Base-by-base conservation (phyloP, 2,797 vertebrate species). In the Fistularia tabacaria region DNA sequence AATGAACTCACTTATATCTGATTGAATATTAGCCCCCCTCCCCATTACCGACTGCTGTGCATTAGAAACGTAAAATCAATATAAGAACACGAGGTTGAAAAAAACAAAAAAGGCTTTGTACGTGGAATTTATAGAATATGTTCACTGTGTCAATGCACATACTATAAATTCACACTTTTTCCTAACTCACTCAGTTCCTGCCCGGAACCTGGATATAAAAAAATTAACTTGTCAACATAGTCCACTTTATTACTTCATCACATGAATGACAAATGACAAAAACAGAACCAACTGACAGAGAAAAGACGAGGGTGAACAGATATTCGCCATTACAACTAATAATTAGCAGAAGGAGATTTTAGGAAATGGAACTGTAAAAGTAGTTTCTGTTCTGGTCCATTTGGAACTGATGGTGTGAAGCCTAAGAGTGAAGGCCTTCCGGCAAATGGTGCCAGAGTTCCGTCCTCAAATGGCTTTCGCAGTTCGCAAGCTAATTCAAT, bases 221-320 rank as follows among this genome's bases (percentile, higher is more conserved):
- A 6, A 10, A 40, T 2, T 3, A 40, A 2, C 39, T 40, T 40
- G 8, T 40, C 10, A 40, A 40, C 51, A 68, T 73, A 59, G 63
- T 85, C 65, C 62, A 85, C 60, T 92, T 91, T 90, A 91, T 87
- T 91, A 62, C 74, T 25, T 25, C 25, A 25, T 25, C 25, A 25
- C 25, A 25, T 55, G 15, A 81, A 73, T 73, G 61, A 80, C 63
- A 25, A 73, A 66, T 79, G 53, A 53, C 12, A 41, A 71, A 61
- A 38, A 60, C 52, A 69, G 58, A 74, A 79, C 45, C 58, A 12
- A 50, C 53, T 55, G 42, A 65, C 43, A 36, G 59, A 48, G 53
- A 8, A 67, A 56, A 61, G 7, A 58, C n/a, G n/a, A 9, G 49
- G 62, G 63, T 10, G 40, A 7, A 49, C 1, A 50, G 64, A 51